Evolutionary conservation across 2,113 vertebrate genomes (phyloP).

Genomic region (Halichoeres trimaculatus): DNA sequence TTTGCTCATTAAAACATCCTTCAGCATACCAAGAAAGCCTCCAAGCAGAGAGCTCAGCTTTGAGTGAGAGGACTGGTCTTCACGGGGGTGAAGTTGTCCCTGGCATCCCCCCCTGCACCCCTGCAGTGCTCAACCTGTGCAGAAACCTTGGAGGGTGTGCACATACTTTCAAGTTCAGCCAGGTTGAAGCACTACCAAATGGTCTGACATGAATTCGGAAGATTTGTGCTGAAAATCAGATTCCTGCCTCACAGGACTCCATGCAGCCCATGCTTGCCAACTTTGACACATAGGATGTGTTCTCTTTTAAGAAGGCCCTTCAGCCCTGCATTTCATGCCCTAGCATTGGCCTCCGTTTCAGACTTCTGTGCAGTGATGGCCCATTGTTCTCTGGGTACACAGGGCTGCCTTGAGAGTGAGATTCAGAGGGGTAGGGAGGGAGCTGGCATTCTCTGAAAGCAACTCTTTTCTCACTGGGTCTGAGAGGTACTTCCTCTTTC

Average conservation of each 20-base stretch:
- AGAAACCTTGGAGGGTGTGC: constrained; percentile 36
- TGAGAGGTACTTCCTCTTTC: constrained; percentile 48
- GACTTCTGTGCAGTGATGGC: constrained; percentile 30
- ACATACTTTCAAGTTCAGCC: constrained; percentile 4
- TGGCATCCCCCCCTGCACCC: constrained; percentile 57
- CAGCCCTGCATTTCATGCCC: constrained; percentile 42
- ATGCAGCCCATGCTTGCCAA: constrained; percentile 27
- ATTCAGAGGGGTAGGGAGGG: neutral
- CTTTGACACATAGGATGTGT: constrained; percentile 9
- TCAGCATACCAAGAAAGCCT: constrained; percentile 57
- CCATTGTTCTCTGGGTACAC: constrained; percentile 58
- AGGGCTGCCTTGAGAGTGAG: constrained; percentile 48
- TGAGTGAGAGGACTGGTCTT: constrained; percentile 45
- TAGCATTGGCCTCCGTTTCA: constrained; percentile 35
- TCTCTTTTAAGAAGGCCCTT: constrained; percentile 33
- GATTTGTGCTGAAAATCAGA: constrained; percentile 15
- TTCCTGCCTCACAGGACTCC: constrained; percentile 6
- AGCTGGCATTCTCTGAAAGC: constrained; percentile 61
- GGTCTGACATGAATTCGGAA: constrained; percentile 17
- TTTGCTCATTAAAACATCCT: constrained; percentile 65
- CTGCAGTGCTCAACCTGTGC: constrained; percentile 57
- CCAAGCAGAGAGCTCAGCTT: constrained; percentile 59
- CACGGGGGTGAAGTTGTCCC: constrained; percentile 53
- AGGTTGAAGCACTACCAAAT: constrained; percentile 9
- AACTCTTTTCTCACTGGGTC: constrained; percentile 35